Conservation (phyloP, 2,888 invertebrate genomes). For the Mactromeris polynyma region DNA sequence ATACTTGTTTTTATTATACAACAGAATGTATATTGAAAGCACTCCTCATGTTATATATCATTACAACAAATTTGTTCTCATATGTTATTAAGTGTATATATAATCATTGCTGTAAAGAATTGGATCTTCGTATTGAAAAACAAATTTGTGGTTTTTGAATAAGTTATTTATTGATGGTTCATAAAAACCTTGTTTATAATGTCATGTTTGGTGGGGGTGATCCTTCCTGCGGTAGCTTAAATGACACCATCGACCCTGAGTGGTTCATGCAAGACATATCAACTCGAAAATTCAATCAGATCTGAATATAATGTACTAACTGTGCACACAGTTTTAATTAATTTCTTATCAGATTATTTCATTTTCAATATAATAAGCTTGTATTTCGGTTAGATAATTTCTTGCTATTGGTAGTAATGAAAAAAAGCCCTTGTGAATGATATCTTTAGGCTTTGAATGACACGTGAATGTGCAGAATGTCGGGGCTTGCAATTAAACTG, state of each 20-base stretch:
- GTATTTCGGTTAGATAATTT: background rate
- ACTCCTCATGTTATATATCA: no score
- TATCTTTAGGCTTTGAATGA: background rate
- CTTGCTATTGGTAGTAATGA: background rate
- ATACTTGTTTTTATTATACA: no score
- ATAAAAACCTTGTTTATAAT: background rate
- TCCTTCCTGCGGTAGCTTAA: background rate
- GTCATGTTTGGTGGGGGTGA: background rate
- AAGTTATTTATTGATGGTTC: background rate
- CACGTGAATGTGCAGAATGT: background rate
- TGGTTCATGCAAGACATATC: background rate
- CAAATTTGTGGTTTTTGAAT: background rate
- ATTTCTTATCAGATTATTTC: background rate
- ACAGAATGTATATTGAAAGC: no score
- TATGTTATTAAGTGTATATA: background rate
- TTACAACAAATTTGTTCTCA: no score
- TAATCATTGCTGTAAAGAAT: background rate
- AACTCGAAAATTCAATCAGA: background rate
- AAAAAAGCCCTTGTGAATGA: background rate
- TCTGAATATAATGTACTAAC: background rate
- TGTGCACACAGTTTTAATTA: background rate
- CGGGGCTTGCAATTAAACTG: background rate
- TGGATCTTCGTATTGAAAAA: background rate
- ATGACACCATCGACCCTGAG: conserved; percentile 5
- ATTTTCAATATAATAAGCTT: background rate